These are phyloP conservation scores for Drosophila kepulauana DNA, from an alignment of 1,140 invertebrate species.

Conservation along the genomic window DNA sequence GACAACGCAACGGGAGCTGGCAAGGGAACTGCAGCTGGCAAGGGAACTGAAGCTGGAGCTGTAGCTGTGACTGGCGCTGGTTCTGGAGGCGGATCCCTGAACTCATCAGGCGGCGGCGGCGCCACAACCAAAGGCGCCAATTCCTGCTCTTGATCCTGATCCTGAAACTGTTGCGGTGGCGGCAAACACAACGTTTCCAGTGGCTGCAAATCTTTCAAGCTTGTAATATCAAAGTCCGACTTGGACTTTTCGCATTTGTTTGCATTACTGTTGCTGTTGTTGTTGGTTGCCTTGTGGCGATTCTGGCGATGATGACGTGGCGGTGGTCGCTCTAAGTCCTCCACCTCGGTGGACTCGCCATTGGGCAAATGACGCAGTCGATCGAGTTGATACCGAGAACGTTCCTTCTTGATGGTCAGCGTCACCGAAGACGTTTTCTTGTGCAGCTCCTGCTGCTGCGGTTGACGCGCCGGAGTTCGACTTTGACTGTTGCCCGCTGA, in stretches of 20 bases:
- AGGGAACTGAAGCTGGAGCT: too few species aligned
- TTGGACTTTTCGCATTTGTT: conserved; percentile 85
- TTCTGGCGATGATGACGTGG: conserved; percentile 64
- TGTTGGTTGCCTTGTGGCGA: conserved; percentile 3
- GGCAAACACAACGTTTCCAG: conserved; percentile 91
- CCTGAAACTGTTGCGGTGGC: conserved; percentile 93
- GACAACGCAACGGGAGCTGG: not conserved
- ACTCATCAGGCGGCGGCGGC: conserved; percentile 89
- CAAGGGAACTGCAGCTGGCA: conserved; percentile 5
- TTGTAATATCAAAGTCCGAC: conserved; percentile 86
- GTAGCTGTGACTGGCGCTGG: conserved; percentile 43
- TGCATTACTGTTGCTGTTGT: too few species aligned
- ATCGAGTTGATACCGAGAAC: conserved; percentile 71
- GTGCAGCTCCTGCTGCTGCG: conserved; percentile 54
- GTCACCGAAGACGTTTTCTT: conserved; percentile 80
- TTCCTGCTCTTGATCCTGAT: conserved; percentile 82
- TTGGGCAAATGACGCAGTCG: conserved; percentile 71
- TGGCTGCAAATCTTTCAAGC: conserved; percentile 86
- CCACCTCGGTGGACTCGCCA: conserved; percentile 80
- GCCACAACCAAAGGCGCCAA: conserved; percentile 39
- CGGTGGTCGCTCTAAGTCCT: conserved; percentile 70
- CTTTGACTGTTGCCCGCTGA: conserved; percentile 58
- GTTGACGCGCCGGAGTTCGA: conserved; percentile 58
- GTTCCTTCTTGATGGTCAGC: conserved; percentile 69
- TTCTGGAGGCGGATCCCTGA: conserved; percentile 86